These are phyloP conservation scores for Drosophila paracracens DNA, from an alignment of 2,888 invertebrate genomes.

Conservation along the genomic window DNA sequence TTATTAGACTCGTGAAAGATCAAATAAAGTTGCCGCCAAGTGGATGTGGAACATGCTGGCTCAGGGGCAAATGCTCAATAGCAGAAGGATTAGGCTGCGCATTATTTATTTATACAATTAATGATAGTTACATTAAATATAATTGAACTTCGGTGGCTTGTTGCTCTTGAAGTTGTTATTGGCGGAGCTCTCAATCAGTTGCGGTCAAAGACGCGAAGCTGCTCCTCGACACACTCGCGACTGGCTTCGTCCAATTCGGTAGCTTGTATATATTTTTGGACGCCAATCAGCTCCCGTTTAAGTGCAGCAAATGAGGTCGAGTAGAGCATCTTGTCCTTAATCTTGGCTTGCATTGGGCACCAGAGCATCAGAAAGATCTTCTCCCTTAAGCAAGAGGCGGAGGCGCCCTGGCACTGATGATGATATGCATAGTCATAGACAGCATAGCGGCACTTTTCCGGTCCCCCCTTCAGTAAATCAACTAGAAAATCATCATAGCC, in stretches of 20 bases:
- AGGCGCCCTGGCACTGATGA: constrained; percentile 48
- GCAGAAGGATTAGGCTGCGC: neutral
- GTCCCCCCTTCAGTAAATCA: constrained; percentile 41
- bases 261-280: constrained; percentile 61
- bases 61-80: neutral
- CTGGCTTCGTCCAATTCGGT: constrained; percentile 54
- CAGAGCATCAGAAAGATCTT: constrained; percentile 60
- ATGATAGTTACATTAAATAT: constrained; percentile 8
- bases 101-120: neutral
- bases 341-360: constrained; percentile 55
- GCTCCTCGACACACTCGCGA: constrained; percentile 45
- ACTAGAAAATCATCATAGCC: constrained; percentile 49
- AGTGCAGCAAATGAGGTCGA: constrained; percentile 48
- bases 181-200: constrained; percentile 8
- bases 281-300: constrained; percentile 47
- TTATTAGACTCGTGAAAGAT: constrained; percentile 49
- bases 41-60: neutral
- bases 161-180: neutral
- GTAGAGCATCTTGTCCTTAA: constrained; percentile 62
- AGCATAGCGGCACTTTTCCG: constrained; percentile 52
- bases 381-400: constrained; percentile 42
- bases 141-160: constrained; percentile 11
- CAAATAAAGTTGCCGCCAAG: constrained; percentile 29
- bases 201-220: constrained; percentile 47
- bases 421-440: constrained; percentile 57